phyloP scores from a whole-genome alignment of 2,113 vertebrate genomes.

The Tichodroma muraria region DNA sequence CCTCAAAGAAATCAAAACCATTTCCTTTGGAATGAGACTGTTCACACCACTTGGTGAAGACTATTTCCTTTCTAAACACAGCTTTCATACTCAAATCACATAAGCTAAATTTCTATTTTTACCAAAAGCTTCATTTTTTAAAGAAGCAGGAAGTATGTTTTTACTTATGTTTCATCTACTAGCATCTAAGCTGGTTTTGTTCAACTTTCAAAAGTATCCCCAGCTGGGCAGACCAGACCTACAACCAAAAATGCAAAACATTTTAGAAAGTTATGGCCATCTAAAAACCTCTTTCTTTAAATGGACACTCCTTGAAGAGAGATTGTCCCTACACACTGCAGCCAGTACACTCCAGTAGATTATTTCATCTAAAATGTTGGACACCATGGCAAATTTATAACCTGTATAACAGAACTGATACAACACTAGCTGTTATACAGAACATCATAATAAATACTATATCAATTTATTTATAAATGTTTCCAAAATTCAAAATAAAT shows the following conservation, averaged over 20 bases:
- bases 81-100: background rate
- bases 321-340: background rate
- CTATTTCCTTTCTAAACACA: conserved; percentile 49
- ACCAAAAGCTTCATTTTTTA: background rate
- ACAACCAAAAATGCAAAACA: background rate
- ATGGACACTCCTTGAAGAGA: background rate
- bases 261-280: background rate
- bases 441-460: background rate
- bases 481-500: background rate
- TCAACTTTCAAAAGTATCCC: background rate
- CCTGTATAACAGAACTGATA: background rate
- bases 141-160: background rate
- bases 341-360: background rate
- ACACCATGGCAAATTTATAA: background rate
- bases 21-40: conserved; percentile 33
- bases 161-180: background rate
- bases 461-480: background rate
- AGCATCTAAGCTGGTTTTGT: background rate
- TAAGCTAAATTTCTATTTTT: conserved; percentile 26
- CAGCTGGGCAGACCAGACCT: background rate
- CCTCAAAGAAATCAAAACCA: conserved; percentile 65
- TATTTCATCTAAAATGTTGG: background rate
- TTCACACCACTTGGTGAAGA: conserved; percentile 36
- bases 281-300: rapidly evolving
- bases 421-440: background rate